Conservation (phyloP, 2,888 invertebrate species). For the Lithophane socia region DNA sequence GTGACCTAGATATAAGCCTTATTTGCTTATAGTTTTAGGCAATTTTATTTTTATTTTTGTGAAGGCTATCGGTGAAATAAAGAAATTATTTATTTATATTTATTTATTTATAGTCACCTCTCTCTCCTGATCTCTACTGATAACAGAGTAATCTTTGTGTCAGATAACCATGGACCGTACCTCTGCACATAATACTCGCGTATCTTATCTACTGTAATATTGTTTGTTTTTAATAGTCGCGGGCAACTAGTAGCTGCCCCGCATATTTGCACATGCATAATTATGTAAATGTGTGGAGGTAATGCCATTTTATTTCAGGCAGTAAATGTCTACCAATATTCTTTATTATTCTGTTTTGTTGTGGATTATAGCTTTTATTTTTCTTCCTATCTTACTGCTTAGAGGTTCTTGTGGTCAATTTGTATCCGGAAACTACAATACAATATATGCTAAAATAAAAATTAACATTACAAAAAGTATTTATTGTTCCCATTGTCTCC, state of each 20-base stretch:
- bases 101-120: background rate
- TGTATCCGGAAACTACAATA: background rate
- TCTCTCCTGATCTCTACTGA: background rate
- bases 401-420: background rate
- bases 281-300: background rate
- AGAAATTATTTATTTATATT: too few species aligned
- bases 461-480: background rate
- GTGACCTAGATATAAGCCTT: too few species aligned
- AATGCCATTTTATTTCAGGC: background rate
- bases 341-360: too few species aligned
- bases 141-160: background rate
- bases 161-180: constrained; percentile 16
- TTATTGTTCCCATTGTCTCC: constrained; percentile 14
- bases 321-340: background rate
- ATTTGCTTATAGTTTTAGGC: too few species aligned
- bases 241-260: background rate
- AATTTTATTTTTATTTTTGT: too few species aligned
- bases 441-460: constrained; percentile 8
- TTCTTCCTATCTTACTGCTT: background rate
- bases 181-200: background rate
- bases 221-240: constrained; percentile 14
- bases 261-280: constrained; percentile 19
- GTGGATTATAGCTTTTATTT: background rate
- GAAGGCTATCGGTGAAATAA: too few species aligned
- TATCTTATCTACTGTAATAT: constrained; percentile 40